Evolutionary conservation across 2,888 invertebrate genomes (phyloP).

Genomic region (Operophtera brumata): DNA sequence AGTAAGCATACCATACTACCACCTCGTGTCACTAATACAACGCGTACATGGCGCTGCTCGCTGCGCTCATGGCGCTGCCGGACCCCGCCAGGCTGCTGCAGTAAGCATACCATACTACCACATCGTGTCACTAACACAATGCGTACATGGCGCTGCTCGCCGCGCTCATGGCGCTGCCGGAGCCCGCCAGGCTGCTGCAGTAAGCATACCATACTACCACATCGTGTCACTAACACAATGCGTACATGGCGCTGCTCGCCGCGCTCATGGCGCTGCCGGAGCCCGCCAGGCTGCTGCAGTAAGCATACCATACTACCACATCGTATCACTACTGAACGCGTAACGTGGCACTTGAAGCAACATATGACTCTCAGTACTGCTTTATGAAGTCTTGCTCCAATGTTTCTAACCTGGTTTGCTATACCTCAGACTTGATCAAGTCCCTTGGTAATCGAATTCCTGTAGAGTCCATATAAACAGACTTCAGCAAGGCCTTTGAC

Average conservation of each 20-base stretch:
- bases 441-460: too few species aligned
- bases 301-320: constrained; percentile 32
- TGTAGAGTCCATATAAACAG: too few species aligned
- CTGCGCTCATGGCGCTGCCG: constrained; percentile 85
- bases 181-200: constrained; percentile 63
- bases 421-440: too few species aligned
- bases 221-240: constrained; percentile 70
- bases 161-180: constrained; percentile 83
- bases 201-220: constrained; percentile 40
- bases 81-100: constrained; percentile 61
- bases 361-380: too few species aligned
- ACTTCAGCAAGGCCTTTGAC: too few species aligned
- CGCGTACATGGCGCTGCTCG: constrained; percentile 94
- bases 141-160: constrained; percentile 95
- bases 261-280: constrained; percentile 83
- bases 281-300: constrained; percentile 64
- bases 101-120: constrained; percentile 46
- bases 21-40: constrained; percentile 59
- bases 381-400: too few species aligned
- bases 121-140: constrained; percentile 61
- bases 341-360: constrained; percentile 95
- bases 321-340: constrained; percentile 77
- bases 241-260: constrained; percentile 94
- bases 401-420: too few species aligned
- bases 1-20: constrained; percentile 50